These are phyloP conservation scores for Lepilemur ruficaudatus DNA, from an alignment of 2,797 vertebrate species.

Conservation along the genomic window DNA sequence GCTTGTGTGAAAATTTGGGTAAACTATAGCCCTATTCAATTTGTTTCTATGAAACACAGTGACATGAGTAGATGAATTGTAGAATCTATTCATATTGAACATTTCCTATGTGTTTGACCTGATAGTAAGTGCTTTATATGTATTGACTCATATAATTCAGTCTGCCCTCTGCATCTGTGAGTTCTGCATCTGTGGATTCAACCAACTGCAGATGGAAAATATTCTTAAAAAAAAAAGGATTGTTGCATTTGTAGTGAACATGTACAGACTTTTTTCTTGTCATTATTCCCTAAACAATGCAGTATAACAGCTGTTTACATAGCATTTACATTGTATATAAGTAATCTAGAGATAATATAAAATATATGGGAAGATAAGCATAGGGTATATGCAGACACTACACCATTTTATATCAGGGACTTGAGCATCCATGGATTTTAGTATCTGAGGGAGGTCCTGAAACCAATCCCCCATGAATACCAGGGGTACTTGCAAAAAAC, in stretches of 20 bases:
- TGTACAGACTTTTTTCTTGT: not conserved
- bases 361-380: not conserved
- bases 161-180: not conserved
- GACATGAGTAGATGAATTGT: not conserved
- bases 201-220: not conserved
- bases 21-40: not conserved
- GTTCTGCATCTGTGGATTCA: not conserved
- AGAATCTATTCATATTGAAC: not conserved
- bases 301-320: not conserved
- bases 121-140: slow-evolving; percentile 6
- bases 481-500: not conserved
- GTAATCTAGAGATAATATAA: not conserved
- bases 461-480: not conserved
- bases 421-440: not conserved
- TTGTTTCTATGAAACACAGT: not conserved
- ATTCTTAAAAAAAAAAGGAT: not conserved
- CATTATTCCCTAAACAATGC: not conserved
- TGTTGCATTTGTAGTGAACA: not conserved
- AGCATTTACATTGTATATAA: not conserved
- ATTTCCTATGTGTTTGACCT: not conserved
- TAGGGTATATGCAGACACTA: not conserved
- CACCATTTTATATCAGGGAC: not conserved
- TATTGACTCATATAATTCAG: not conserved
- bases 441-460: not conserved
- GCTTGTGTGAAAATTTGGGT: slow-evolving; percentile 1